Percentiles rank a stretch among this genome's conserved stretches.
These are phyloP conservation scores for Hippopotamus amphibius DNA, from an alignment of 2,113 vertebrate genomes.

Conservation along the genomic window DNA sequence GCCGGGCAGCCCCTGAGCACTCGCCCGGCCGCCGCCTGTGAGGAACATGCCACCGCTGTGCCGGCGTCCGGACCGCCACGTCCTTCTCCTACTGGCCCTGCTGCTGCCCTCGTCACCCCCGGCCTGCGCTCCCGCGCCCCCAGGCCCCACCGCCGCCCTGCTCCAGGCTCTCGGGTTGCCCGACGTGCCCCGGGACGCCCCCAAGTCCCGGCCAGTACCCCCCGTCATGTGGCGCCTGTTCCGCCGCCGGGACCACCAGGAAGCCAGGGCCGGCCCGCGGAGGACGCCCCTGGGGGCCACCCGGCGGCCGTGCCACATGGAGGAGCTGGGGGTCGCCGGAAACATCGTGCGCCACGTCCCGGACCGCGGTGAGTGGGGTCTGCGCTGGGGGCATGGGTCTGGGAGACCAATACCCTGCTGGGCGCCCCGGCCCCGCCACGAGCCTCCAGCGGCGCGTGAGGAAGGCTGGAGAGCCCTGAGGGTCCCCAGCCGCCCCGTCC, in stretches of 20 bases:
- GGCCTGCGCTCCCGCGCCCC: background rate
- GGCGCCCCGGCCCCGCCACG: background rate
- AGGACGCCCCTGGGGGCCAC: background rate
- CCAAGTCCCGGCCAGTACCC: slow-evolving; percentile 86
- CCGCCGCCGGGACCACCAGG: slow-evolving; percentile 73
- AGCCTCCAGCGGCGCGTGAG: background rate
- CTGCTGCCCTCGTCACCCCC: background rate
- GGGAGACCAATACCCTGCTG: background rate
- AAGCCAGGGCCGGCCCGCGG: slow-evolving; percentile 14
- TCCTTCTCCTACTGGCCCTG: slow-evolving; percentile 44
- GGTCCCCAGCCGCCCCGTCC: background rate
- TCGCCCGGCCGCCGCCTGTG: background rate
- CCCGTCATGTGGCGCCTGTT: slow-evolving; percentile 93
- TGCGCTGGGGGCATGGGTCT: background rate
- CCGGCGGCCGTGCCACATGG: slow-evolving; percentile 88
- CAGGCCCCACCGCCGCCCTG: slow-evolving; percentile 36
- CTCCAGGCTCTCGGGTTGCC: slow-evolving; percentile 88
- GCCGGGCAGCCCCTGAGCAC: background rate
- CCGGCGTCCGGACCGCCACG: background rate
- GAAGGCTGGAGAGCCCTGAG: background rate
- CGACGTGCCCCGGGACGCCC: slow-evolving; percentile 78
- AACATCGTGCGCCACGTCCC: slow-evolving; percentile 93
- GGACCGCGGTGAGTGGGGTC: slow-evolving; percentile 90
- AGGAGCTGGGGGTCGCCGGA: slow-evolving; percentile 93
- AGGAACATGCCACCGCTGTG: slow-evolving; percentile 57